These are phyloP conservation scores for Thalassoma bifasciatum DNA, from an alignment of 2,113 vertebrate species.

Conservation along the genomic window DNA sequence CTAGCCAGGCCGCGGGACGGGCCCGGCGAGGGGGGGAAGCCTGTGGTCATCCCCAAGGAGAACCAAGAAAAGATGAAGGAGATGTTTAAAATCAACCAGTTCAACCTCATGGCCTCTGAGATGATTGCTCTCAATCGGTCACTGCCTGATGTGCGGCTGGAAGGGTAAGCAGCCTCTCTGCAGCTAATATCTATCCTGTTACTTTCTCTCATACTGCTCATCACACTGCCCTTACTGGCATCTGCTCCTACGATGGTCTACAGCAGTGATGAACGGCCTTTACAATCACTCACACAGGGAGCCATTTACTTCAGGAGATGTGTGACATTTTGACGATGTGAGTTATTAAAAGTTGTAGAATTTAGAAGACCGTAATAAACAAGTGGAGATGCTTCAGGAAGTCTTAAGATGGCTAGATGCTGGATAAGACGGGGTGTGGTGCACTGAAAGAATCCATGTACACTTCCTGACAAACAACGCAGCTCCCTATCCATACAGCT, in stretches of 20 bases:
- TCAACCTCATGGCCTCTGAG: slow-evolving; percentile 99
- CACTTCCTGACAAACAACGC: slow-evolving; percentile 2
- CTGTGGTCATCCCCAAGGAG: slow-evolving; percentile 97
- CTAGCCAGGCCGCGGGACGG: slow-evolving; percentile 92
- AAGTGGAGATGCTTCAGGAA: not conserved
- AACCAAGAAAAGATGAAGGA: slow-evolving; percentile 99
- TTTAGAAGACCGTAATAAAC: not conserved
- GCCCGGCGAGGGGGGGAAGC: slow-evolving; percentile 98
- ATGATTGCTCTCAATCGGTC: slow-evolving; percentile 98
- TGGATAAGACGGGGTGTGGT: slow-evolving; percentile 16
- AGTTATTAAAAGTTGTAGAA: not conserved
- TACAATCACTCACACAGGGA: slow-evolving; percentile 13
- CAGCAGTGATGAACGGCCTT: not conserved
- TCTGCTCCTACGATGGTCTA: not conserved
- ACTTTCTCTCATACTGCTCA: not conserved
- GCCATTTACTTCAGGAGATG: not conserved
- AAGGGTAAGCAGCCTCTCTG: slow-evolving; percentile 89
- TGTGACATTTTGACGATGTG: not conserved
- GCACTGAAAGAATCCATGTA: not conserved
- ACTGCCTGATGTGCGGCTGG: slow-evolving; percentile 95
- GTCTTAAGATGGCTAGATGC: not conserved
- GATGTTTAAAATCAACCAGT: slow-evolving; percentile 99
- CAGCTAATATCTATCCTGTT: slow-evolving; percentile 13
- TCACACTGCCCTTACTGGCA: not conserved
- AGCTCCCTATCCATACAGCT: not conserved